Conservation (phyloP, 2,888 invertebrate genomes). For the Encarsia formosa region DNA sequence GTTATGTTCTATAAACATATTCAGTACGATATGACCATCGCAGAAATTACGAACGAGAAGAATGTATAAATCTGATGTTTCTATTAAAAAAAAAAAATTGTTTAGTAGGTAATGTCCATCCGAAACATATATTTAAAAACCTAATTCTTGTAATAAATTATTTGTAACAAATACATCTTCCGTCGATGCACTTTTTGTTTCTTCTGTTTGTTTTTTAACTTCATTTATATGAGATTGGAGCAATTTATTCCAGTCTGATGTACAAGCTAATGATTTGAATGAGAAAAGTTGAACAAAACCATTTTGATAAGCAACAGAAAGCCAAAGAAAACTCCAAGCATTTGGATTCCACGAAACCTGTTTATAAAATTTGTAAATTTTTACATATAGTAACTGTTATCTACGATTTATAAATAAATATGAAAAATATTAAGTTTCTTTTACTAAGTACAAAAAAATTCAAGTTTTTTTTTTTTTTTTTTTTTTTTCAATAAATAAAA, state of each 20-base stretch:
- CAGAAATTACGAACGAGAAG: too few relatives aligned
- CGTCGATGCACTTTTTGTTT: background rate
- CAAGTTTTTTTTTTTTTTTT: too few relatives aligned
- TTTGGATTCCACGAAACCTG: constrained; percentile 54
- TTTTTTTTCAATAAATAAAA: too few relatives aligned
- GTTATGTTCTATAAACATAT: too few relatives aligned
- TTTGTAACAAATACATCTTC: background rate
- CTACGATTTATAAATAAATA: background rate
- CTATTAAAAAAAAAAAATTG: too few relatives aligned
- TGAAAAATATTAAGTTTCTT: too few relatives aligned
- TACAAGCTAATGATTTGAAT: constrained; percentile 35
- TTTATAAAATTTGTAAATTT: too few relatives aligned
- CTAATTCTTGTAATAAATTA: background rate
- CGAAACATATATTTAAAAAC: too few relatives aligned
- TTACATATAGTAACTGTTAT: background rate
- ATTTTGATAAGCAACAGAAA: constrained; percentile 51
- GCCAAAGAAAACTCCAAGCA: constrained; percentile 49
- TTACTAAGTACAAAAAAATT: too few relatives aligned
- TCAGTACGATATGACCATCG: too few relatives aligned
- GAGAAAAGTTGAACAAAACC: constrained; percentile 49
- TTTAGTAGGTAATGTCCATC: too few relatives aligned
- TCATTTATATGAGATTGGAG: constrained; percentile 21
- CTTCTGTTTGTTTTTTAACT: background rate
- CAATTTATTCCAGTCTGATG: constrained; percentile 26
- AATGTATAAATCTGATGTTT: too few relatives aligned